phyloP scores from a whole-genome alignment of 1,140 invertebrate species.

The Sitobion miscanthi region DNA sequence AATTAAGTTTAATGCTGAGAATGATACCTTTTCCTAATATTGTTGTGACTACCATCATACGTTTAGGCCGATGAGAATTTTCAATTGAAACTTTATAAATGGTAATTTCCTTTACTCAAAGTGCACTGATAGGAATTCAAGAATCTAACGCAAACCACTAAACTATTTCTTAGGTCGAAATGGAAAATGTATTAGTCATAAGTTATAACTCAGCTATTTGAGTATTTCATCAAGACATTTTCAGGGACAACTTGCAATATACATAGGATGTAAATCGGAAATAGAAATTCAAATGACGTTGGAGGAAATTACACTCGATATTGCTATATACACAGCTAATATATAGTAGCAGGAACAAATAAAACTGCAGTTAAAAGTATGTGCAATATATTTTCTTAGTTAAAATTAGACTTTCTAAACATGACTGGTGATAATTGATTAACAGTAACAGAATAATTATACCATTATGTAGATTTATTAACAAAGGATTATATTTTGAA shows the following conservation, averaged over 20 bases:
- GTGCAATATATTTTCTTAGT: constrained; percentile 4
- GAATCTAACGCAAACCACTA: not conserved
- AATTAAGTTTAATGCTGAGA: not conserved
- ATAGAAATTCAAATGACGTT: constrained; percentile 32
- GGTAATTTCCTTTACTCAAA: constrained; percentile 23
- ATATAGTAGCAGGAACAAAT: not conserved
- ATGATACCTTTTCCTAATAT: constrained; percentile 36
- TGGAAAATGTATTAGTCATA: not conserved
- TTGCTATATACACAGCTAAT: not conserved
- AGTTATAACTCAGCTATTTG: not conserved
- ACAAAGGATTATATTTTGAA: not conserved
- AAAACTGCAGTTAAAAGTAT: not conserved
- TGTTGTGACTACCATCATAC: not conserved
- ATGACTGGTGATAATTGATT: not conserved
- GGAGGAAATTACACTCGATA: constrained; percentile 9
- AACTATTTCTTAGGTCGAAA: constrained; percentile 23
- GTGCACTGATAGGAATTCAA: not conserved
- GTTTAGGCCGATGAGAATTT: not conserved
- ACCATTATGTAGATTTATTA: not conserved
- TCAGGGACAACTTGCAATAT: constrained; percentile 21
- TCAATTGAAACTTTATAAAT: constrained; percentile 24
- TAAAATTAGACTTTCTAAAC: not conserved
- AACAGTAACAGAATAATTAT: not conserved
- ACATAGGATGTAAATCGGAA: constrained; percentile 24
- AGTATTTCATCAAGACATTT: not conserved